Base-by-base conservation (phyloP, 2,113 vertebrate species). In the Limanda limanda region DNA sequence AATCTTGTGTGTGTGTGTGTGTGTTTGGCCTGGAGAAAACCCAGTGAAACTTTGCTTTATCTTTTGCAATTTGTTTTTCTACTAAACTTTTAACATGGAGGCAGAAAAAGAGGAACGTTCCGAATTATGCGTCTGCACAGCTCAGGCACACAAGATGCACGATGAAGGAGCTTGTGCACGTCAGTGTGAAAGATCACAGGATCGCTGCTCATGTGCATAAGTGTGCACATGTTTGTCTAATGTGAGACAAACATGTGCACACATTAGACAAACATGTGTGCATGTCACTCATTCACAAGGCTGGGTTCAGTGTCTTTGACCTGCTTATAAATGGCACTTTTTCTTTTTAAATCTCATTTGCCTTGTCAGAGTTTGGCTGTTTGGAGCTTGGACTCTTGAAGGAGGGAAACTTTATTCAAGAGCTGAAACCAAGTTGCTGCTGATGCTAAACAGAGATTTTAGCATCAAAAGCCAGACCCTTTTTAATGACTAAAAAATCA, bases 111-210 rank as follows among this genome's bases (percentile, higher is more conserved):
- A 88, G 78, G 37, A 69, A 61, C 37, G 63, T 61, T 73, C 31
- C 68, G 71, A 80, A 84, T 87, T 76, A 77, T 76, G 82, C 51
- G n/a, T 57, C 65, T 59, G 75, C 68, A 64, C 75, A 79, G 76
- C 61, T 54, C 68, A 80, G 64, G n/a, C 37, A 71, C 86, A 85
- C 71, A 81, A 77, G 88, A 90, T 79, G 72, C 84, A 86, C 66
- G 70, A 78, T 62, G 63, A 81, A 71, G 64, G 60, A 60, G 48
- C 61, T 76, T 42, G 45, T 47, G 59, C 68, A 64, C 35, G 69
- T 68, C 60, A 64, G 62, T 74, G 67, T 78, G 58, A 64, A 63
- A 37, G 66, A 83, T 73, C 60, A 37, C 65, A 63, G 37, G 68
- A 76, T 75, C 57, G 24, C 62, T 51, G 13, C 42, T 68, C 13